Conservation (phyloP, 2,113 vertebrate species). For the Ptilorrhoa leucosticta region DNA sequence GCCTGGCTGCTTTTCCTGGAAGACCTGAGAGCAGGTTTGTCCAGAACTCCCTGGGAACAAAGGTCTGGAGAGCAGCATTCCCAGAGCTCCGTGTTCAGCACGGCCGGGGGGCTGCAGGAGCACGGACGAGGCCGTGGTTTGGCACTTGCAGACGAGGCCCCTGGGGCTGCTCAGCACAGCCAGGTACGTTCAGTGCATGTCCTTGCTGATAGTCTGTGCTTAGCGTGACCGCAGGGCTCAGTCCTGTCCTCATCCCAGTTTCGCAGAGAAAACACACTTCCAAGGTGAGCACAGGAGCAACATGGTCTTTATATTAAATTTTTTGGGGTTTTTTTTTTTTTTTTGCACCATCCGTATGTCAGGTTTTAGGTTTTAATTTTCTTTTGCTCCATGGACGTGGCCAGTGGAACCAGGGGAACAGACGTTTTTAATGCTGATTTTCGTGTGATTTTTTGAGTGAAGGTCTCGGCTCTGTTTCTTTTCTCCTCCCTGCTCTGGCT, state of each 20-base stretch:
- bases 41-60: background rate
- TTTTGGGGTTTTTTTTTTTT: background rate
- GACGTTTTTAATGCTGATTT: background rate
- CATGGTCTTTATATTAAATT: rapidly evolving
- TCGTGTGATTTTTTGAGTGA: background rate
- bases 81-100: background rate
- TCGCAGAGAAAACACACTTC: background rate
- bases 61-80: background rate
- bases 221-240: rapidly evolving
- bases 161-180: background rate
- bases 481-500: constrained; percentile 21
- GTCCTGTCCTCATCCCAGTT: background rate
- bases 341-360: rapidly evolving
- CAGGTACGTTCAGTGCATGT: background rate
- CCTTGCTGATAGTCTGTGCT: background rate
- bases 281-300: background rate
- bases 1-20: background rate
- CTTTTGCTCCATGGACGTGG: rapidly evolving
- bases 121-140: rapidly evolving
- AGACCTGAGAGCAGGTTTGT: background rate
- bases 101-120: background rate
- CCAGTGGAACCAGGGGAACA: background rate
- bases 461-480: constrained; percentile 33
- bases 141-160: background rate
- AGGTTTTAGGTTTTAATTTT: background rate